Base-by-base conservation (phyloP, 2,888 invertebrate species). In the Pandemis corylana region DNA sequence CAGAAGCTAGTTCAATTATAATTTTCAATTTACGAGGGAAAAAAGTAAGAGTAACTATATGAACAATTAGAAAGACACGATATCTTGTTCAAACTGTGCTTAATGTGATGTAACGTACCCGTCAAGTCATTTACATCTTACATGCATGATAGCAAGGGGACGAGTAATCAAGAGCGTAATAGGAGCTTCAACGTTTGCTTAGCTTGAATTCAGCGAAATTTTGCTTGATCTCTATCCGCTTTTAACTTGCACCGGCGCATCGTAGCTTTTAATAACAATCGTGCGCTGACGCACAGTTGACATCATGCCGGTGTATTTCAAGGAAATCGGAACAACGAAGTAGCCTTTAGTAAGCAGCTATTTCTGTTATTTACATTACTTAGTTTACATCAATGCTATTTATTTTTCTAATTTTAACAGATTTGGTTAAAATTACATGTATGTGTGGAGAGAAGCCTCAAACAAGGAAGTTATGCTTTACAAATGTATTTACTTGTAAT, bases 211-310 rank as follows among this genome's bases (percentile, higher is more conserved):
- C 28, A 28, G 2, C 10, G 28, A 10, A 28, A 59, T 28, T 59
- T 0, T 56, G 28, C 28, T 59, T 28, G 28, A 28, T 59, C 12
- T 28, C n/a, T 41, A 44, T 15, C 51, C 41, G 41, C 67, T 41
- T 3, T 53, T 41, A 42, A 59, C 67, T 49, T 61, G 65, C 41
- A 49, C 53, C 44, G 7, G 36, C 3, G n/a, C 46, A 28, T n/a
- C 15, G 36, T 7, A 51, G 51, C 67, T 36, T 66, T 44, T 66
- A 73, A 68, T 73, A 69, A 59, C 69, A 59, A 62, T 56, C 42
- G 53, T 20, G 46, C 44, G 76, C 53, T 77, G 77, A 77, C 76
- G 65, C 72, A 66, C 49, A 15, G 62, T 59, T 77, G 77, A 77
- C 75, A 77, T 76, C 77, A 77, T 71, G 12, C 46, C 12, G 5